Base-by-base conservation (phyloP, 2,113 vertebrate genomes). In the Coptodon rendalli region DNA sequence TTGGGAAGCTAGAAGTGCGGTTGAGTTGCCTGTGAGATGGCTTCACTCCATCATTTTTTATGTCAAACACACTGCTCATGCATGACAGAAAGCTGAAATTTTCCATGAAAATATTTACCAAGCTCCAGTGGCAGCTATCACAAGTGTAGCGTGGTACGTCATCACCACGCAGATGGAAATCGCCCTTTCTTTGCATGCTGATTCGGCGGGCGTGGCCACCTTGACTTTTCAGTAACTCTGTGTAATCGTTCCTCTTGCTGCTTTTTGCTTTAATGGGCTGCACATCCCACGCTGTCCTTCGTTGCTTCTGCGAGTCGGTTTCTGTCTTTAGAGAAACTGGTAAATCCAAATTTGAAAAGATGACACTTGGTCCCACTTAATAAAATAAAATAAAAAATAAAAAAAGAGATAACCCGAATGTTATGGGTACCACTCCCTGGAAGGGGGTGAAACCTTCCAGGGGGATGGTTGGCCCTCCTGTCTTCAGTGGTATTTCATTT, bases 401-500 rank as follows among this genome's bases (percentile, higher is more conserved):
- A 90, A 87, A 87, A 66, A 87, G 73, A 88, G 52, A 90, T 56
- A 91, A 89, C 85, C 91, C 83, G 38, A 87, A 88, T 79, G 87
- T 85, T 19, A 92, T 76, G 89, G 90, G 93, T 88, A 85, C 94
- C 91, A 85, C 89, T 91, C 89, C 91, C 93, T 84, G 89, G 86
- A 94, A 91, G 38, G 2, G 24, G 81, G 76, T 63, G 31, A 29
- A 56, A 61, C 59, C 52, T 38, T 78, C 57, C 85, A 59, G 91
- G 91, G 92, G 86, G 82, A 93, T 93, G 95, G 94, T 84, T 5
- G 95, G 94, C 96, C 96, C 95, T 96, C 95, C 95, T 96, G 96
- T 97, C 96, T 95, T 95, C 95, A 96, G 96, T 96, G 95, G 96
- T 89, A 91, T 94, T 94, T 92, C 83, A 93, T 93, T 87, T 87